Base-by-base conservation (phyloP, 2,113 vertebrate genomes). In the Dicerorhinus sumatrensis region DNA sequence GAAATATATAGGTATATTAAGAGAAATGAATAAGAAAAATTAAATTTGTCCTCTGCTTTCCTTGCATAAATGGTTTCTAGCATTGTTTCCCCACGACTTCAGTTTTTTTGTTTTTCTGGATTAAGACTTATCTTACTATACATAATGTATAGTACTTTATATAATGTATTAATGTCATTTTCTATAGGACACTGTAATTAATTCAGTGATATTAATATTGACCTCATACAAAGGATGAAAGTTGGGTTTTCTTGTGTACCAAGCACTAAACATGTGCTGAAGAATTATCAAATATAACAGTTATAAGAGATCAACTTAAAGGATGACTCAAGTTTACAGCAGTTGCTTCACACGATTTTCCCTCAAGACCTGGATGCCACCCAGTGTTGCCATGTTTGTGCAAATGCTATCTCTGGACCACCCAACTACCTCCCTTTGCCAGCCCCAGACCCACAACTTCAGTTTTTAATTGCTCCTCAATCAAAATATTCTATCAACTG, bases 401-500 rank as follows among this genome's bases (percentile, higher is more conserved):
- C 98, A 97, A 98, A 98, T 58, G 95, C 92, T 97, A 94, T 91
- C 87, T 85, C 63, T 33, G 33, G 91, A 94, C 76, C 54, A 58
- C 93, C 94, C 39, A 98, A 99, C 99, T 99, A 99, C 99, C 99
- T 99, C n/a, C 99, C 99, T 99, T 99, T 99, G 80, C 99, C 99
- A 90, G 99, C 98, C 90, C 99, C 99, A 96, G 51, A 13, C 51
- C 12, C 51, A 54, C 51, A 54, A 54, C 51, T 54, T 54, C 51
- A 54, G 8, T 76, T 72, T 96, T 58, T 21, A 89, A 91, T 4
- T 65, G 29, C 31, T 79, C 6, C 42, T 36, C 65, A 82, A 91
- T 60, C 13, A 39, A 85, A 51, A 85, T 20, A 36, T 75, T 60
- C 36, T 2, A 42, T 48, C 29, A 79, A 17, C 63, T 70, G 3